These are phyloP conservation scores for Tetropium fuscum DNA, from an alignment of 2,888 invertebrate species.

Conservation along the genomic window DNA sequence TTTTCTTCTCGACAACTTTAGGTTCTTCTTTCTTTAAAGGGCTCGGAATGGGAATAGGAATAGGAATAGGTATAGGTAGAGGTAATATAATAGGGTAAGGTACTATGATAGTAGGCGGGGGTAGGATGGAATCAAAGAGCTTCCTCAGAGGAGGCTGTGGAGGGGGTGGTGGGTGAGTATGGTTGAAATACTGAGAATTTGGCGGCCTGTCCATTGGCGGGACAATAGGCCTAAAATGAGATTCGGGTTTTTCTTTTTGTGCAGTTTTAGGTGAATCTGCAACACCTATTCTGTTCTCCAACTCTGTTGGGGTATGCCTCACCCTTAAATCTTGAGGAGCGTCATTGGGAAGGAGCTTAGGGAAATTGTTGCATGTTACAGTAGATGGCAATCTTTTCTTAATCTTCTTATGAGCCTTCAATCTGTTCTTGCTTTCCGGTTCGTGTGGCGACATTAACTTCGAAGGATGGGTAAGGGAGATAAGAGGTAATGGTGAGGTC, in stretches of 20 bases:
- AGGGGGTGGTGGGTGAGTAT: conserved; percentile 49
- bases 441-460: conserved; percentile 69
- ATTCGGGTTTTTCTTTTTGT: conserved; percentile 22
- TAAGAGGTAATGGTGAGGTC: conserved; percentile 72
- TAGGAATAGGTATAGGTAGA: conserved; percentile 85
- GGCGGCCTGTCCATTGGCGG: conserved; percentile 61
- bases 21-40: conserved; percentile 49
- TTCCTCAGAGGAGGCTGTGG: conserved; percentile 64
- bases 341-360: conserved; percentile 56
- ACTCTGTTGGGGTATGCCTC: conserved; percentile 48
- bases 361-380: conserved; percentile 59
- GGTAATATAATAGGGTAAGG: conserved; percentile 89
- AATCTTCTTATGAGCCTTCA: conserved; percentile 65
- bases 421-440: conserved; percentile 58
- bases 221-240: conserved; percentile 29
- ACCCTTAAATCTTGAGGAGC: conserved; percentile 62
- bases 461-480: conserved; percentile 75
- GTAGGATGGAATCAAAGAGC: conserved; percentile 62
- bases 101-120: conserved; percentile 86
- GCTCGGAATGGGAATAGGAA: conserved; percentile 71
- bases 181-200: conserved; percentile 62
- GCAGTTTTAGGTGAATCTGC: conserved; percentile 10
- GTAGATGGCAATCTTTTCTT: conserved; percentile 62
- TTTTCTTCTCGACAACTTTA: conserved; percentile 42
- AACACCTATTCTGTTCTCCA: conserved; percentile 10